A percentile compares a stretch with the other conserved stretches of the same genome.
phyloP scores from a whole-genome alignment of 2,113 vertebrate species.

The Mixornis gularis region DNA sequence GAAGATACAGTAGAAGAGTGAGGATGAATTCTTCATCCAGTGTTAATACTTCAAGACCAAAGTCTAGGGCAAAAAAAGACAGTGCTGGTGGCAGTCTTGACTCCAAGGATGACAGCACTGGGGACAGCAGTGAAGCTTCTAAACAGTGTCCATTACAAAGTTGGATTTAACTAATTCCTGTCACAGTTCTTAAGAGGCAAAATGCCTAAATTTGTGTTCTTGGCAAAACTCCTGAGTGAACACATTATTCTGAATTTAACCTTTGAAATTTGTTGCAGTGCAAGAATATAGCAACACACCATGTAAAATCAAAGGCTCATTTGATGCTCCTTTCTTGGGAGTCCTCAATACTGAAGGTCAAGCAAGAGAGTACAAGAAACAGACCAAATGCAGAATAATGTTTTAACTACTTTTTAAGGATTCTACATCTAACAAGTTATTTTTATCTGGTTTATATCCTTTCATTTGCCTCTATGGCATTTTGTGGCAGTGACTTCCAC shows the following conservation, averaged over 20 bases:
- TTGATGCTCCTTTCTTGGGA: not conserved
- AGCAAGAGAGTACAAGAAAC: not conserved
- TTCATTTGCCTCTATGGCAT: not conserved
- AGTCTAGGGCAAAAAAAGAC: not conserved
- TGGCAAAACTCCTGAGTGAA: conserved; percentile 1
- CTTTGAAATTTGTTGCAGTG: not conserved
- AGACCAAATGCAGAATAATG: not conserved
- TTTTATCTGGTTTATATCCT: not conserved
- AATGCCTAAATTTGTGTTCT: not conserved
- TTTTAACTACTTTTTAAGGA: not conserved
- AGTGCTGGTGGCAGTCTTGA: not conserved
- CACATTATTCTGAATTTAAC: not conserved
- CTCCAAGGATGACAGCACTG: not conserved
- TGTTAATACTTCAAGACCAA: not conserved
- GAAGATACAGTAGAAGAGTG: not conserved
- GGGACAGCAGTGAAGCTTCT: not conserved
- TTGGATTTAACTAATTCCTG: conserved; percentile 33
- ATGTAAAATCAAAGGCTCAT: not conserved
- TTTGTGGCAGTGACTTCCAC: not conserved
- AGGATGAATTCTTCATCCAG: not conserved
- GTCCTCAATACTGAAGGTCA: not conserved
- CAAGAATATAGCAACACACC: not conserved
- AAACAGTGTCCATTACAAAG: not conserved
- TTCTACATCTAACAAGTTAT: not conserved
- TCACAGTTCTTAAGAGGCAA: not conserved